Conservation (phyloP, 2,797 vertebrate species). For the Channallabes apus region DNA sequence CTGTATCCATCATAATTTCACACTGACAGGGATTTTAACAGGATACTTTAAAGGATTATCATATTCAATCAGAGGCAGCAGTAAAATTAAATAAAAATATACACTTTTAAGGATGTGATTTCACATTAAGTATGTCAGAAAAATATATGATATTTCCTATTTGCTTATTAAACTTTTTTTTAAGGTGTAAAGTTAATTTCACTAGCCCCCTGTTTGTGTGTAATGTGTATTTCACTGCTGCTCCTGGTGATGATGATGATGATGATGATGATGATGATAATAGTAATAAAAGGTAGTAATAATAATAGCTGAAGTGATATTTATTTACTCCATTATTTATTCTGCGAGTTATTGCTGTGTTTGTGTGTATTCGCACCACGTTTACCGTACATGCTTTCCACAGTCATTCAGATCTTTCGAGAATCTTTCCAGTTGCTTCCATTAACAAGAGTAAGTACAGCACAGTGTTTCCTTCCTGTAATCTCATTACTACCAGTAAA, state of each 20-base stretch:
- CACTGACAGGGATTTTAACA: background rate
- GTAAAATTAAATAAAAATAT: background rate
- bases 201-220: background rate
- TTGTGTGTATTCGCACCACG: background rate
- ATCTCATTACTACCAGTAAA: slow-evolving; percentile 27
- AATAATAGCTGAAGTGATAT: background rate
- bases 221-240: background rate
- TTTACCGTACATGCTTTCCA: background rate
- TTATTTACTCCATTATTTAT: background rate
- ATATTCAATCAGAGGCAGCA: background rate
- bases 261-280: background rate
- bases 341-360: background rate
- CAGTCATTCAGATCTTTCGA: background rate
- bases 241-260: background rate
- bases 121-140: background rate
- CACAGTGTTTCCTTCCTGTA: slow-evolving; percentile 11
- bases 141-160: too few relatives aligned
- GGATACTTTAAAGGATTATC: too few relatives aligned
- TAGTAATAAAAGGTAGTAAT: background rate
- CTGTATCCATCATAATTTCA: too few relatives aligned
- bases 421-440: slow-evolving; percentile 23
- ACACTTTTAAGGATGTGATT: background rate
- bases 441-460: slow-evolving; percentile 12
- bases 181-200: too few relatives aligned
- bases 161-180: too few relatives aligned